phyloP scores from a whole-genome alignment of 2,797 vertebrate genomes.

The Galago senegalensis region DNA sequence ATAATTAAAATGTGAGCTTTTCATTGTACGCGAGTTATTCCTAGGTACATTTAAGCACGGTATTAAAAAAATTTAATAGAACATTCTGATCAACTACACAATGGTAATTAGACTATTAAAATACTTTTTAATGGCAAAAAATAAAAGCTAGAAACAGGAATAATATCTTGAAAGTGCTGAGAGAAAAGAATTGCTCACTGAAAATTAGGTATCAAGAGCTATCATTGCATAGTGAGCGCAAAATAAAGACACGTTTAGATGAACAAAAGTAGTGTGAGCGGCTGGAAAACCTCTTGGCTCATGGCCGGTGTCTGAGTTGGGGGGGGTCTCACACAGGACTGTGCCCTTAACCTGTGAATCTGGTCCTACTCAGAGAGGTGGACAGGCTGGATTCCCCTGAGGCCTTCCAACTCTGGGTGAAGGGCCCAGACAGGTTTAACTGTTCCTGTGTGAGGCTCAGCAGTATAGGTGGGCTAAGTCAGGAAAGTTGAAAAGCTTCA shows the following conservation, averaged over 20 bases:
- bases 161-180: background rate
- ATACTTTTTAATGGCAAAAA: background rate
- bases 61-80: background rate
- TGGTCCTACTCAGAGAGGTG: background rate
- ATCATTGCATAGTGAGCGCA: background rate
- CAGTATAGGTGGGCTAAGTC: too few species aligned
- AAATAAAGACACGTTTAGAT: background rate
- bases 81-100: background rate
- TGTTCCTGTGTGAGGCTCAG: too few species aligned
- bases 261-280: background rate
- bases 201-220: background rate
- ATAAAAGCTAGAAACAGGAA: background rate
- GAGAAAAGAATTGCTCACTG: background rate
- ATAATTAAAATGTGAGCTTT: background rate
- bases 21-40: background rate
- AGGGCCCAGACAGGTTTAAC: too few species aligned
- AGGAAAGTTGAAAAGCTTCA: too few species aligned
- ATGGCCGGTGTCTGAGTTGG: background rate
- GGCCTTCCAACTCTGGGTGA: too few species aligned
- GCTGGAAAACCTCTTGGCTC: background rate
- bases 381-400: too few species aligned
- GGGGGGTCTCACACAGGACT: background rate
- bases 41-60: background rate
- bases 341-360: background rate
- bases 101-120: background rate